These are phyloP conservation scores for Spilogale gracilis DNA, from an alignment of 2,113 vertebrate species.

Conservation along the genomic window DNA sequence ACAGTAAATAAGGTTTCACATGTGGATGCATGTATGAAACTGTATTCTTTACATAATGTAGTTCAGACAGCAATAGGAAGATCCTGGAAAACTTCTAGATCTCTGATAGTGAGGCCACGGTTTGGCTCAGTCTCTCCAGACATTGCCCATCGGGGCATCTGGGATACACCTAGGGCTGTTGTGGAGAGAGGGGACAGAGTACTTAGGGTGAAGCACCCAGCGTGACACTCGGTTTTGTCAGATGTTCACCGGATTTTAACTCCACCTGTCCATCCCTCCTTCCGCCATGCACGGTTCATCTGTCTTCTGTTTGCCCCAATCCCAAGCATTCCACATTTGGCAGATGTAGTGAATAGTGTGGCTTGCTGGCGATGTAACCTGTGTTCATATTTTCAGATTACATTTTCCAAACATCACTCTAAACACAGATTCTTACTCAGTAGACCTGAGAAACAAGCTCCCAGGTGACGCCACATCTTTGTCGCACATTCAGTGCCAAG, in stretches of 20 bases:
- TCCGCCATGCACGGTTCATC: not conserved
- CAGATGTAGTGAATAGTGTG: not conserved
- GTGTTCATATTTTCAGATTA: not conserved
- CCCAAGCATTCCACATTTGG: not conserved
- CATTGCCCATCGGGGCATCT: not conserved
- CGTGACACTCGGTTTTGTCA: not conserved
- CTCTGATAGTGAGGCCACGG: not conserved
- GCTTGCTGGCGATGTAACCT: not conserved
- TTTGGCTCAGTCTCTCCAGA: not conserved
- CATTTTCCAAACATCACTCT: not conserved
- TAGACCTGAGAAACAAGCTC: not conserved
- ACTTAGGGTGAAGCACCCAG: not conserved
- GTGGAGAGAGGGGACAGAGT: not conserved
- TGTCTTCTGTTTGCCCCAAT: not conserved
- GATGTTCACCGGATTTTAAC: not conserved
- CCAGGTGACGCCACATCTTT: not conserved
- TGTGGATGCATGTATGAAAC: not conserved
- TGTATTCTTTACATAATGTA: not conserved
- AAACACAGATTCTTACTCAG: not conserved
- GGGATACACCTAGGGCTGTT: not conserved
- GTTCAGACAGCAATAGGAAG: not conserved
- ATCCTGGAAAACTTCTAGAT: not conserved
- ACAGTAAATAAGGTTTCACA: not conserved
- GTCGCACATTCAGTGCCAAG: not conserved
- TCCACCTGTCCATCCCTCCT: not conserved